Conservation (phyloP, 2,797 vertebrate species). For the Threskiornis aethiopicus region DNA sequence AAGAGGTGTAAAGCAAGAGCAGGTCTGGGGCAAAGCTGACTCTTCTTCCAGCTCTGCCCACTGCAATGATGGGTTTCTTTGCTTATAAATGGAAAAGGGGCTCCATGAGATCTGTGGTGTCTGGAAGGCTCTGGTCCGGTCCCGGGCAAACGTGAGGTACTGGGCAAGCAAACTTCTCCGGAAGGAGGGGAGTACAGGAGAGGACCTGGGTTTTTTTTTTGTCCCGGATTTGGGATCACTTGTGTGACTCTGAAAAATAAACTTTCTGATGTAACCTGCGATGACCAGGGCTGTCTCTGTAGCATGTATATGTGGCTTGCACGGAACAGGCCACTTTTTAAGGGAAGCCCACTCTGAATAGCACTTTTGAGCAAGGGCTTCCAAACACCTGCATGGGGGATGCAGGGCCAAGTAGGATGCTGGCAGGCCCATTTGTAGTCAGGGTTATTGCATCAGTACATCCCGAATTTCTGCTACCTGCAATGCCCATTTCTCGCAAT, state of each 20-base stretch:
- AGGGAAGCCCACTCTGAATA: neutral
- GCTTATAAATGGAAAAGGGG: neutral
- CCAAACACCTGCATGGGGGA: accelerated
- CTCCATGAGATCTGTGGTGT: neutral
- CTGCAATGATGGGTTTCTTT: neutral
- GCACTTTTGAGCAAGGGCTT: neutral
- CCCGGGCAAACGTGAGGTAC: neutral
- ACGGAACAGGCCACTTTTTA: neutral
- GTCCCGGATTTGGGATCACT: neutral
- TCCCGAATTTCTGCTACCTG: neutral
- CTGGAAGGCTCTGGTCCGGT: neutral
- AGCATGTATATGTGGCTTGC: accelerated
- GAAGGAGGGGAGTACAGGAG: neutral
- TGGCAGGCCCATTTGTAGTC: neutral
- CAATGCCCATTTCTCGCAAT: neutral
- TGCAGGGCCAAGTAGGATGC: neutral
- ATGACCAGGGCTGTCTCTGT: neutral
- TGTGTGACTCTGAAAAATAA: neutral
- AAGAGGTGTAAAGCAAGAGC: neutral
- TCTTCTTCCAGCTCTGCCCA: neutral
- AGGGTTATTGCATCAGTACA: neutral
- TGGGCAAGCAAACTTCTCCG: neutral
- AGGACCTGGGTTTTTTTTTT: neutral
- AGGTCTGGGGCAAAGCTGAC: neutral
- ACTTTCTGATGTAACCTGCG: neutral